A percentile compares a stretch with the other conserved stretches of the same genome.
Evolutionary conservation across 1,140 invertebrate species (phyloP).

Genomic region (Holcopasites calliopsidis): DNA sequence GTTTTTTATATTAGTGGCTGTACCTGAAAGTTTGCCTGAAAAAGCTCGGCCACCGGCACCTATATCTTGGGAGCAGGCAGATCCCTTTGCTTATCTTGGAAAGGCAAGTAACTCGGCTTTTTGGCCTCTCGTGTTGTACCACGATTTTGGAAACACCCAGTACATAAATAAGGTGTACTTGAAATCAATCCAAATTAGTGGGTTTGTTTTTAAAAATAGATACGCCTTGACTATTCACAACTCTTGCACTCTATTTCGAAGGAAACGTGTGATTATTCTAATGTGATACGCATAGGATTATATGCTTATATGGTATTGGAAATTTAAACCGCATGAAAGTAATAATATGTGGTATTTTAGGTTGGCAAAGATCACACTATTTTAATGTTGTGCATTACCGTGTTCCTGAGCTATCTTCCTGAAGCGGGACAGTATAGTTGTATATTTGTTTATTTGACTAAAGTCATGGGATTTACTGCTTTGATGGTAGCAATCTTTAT

Average conservation of each 20-base stretch:
- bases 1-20: conserved; percentile 98
- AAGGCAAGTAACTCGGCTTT: too few relatives aligned
- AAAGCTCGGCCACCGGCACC: conserved; percentile 91
- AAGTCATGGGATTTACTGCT: conserved; percentile 98
- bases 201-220: conserved; percentile 11
- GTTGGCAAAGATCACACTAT: conserved; percentile 98
- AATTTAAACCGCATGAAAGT: background rate
- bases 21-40: conserved; percentile 98
- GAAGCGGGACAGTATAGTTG: conserved; percentile 99
- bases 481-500: conserved; percentile 98
- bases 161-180: conserved; percentile 17
- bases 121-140: too few relatives aligned
- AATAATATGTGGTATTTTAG: conserved; percentile 74
- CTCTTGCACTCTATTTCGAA: background rate
- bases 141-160: too few relatives aligned
- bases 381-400: conserved; percentile 97
- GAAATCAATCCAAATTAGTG: conserved; percentile 21
- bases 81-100: conserved; percentile 91
- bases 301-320: background rate
- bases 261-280: background rate
- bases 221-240: background rate
- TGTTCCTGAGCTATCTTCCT: conserved; percentile 98
- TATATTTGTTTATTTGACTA: conserved; percentile 99
- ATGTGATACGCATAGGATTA: background rate
- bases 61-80: conserved; percentile 97